Conservation (phyloP, 2,888 invertebrate genomes). For the Coleophora flavipennella region DNA sequence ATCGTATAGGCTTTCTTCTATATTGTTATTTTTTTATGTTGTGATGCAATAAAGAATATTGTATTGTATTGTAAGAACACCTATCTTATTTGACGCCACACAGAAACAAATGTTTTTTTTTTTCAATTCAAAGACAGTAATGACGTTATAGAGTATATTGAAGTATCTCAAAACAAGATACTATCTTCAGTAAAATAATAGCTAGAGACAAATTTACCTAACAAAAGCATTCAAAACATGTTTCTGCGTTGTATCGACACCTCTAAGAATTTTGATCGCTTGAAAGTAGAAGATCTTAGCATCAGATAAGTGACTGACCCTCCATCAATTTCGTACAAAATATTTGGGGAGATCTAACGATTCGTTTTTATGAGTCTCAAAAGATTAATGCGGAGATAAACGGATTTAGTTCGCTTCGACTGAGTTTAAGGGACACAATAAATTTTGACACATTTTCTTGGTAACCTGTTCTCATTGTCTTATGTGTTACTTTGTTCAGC, state of each 20-base stretch:
- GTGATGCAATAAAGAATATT: no score
- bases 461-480: neutral
- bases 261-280: slow-evolving; percentile 67
- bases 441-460: slow-evolving; percentile 48
- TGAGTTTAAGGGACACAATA: slow-evolving; percentile 51
- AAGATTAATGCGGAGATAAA: slow-evolving; percentile 66
- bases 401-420: slow-evolving; percentile 51
- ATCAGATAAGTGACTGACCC: slow-evolving; percentile 54
- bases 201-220: slow-evolving; percentile 26
- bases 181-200: slow-evolving; percentile 17
- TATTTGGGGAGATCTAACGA: slow-evolving; percentile 64
- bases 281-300: slow-evolving; percentile 42
- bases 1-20: no score
- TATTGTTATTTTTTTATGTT: no score
- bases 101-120: no score
- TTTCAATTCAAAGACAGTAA: no score
- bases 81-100: no score
- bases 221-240: slow-evolving; percentile 42
- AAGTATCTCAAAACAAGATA: no score
- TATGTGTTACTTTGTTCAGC: slow-evolving; percentile 2
- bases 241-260: slow-evolving; percentile 62
- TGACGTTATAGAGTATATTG: no score
- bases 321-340: slow-evolving; percentile 68
- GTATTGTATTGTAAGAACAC: no score
- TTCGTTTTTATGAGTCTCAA: slow-evolving; percentile 61